phyloP scores from a whole-genome alignment of 53 echinoderm and acorn worm genomes.

The Crossaster papposus region DNA sequence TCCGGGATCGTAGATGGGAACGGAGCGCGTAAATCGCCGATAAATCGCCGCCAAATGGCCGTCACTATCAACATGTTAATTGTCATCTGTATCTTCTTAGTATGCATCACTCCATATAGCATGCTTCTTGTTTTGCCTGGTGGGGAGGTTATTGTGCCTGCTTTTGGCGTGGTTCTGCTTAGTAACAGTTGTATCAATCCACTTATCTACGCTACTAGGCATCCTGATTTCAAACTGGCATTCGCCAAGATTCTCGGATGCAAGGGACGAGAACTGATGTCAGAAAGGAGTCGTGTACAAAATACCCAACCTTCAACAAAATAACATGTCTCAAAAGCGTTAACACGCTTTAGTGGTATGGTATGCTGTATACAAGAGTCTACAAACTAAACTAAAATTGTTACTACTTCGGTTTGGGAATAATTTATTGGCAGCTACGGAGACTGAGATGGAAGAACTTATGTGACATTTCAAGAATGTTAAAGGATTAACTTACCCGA shows the following conservation, averaged over 20 bases:
- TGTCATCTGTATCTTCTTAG: constrained; percentile 76
- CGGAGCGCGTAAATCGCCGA: constrained; percentile 31
- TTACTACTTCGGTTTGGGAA: too few species aligned
- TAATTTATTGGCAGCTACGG: too few species aligned
- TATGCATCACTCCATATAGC: constrained; percentile 77
- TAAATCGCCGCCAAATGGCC: constrained; percentile 81
- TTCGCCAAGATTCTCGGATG: constrained; percentile 77
- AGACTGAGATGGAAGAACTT: too few species aligned
- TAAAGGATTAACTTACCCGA: too few species aligned
- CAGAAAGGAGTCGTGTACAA: constrained; percentile 29
- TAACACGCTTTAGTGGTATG: neutral
- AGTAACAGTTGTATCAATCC: constrained; percentile 87
- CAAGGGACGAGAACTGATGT: constrained; percentile 42
- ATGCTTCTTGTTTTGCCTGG: constrained; percentile 78
- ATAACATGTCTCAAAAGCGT: neutral
- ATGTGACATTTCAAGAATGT: too few species aligned
- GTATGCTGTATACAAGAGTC: too few species aligned
- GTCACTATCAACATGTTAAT: constrained; percentile 88
- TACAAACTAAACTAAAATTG: too few species aligned
- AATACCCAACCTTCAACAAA: neutral
- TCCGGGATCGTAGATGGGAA: constrained; percentile 53
- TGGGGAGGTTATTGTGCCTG: constrained; percentile 74
- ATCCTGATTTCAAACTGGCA: constrained; percentile 85
- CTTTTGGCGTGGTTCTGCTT: constrained; percentile 71
- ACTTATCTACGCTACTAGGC: constrained; percentile 83